A percentile compares a stretch with the other conserved stretches of the same genome.
These are phyloP conservation scores for Engystomops pustulosus DNA, from an alignment of 2,113 vertebrate genomes.

Conservation along the genomic window DNA sequence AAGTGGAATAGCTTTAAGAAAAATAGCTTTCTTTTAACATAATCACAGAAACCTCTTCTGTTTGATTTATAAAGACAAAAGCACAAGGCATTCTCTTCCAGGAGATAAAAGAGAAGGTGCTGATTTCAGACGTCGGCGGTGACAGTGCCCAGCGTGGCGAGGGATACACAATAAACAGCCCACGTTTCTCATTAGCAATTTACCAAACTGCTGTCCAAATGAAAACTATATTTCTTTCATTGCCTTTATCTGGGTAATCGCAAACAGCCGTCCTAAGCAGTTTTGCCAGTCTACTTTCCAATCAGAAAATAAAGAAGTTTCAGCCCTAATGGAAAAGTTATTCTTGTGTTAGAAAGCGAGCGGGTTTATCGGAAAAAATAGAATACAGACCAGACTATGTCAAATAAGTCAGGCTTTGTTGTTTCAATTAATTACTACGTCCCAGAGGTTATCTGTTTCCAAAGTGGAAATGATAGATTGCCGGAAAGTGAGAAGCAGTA, in stretches of 20 bases:
- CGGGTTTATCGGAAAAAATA: not conserved
- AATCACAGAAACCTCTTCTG: constrained; percentile 60
- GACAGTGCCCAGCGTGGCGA: constrained; percentile 19
- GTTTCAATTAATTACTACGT: not conserved
- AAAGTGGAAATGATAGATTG: not conserved
- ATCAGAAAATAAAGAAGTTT: constrained; percentile 34
- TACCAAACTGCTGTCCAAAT: constrained; percentile 38
- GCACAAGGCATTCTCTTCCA: constrained; percentile 25
- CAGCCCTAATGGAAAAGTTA: constrained; percentile 9
- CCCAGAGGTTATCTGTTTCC: not conserved
- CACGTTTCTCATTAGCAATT: constrained; percentile 52
- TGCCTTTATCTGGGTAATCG: constrained; percentile 49
- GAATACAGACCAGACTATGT: not conserved
- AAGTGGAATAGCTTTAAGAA: constrained; percentile 60
- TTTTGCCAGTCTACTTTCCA: not conserved
- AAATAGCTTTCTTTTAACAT: constrained; percentile 65
- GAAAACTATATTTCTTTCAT: constrained; percentile 42
- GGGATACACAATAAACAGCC: constrained; percentile 44
- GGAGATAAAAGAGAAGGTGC: constrained; percentile 46
- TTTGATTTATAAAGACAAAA: constrained; percentile 66
- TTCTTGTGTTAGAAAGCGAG: not conserved
- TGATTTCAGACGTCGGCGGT: constrained; percentile 38
- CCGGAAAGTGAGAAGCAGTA: too few relatives aligned
- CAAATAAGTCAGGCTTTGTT: not conserved
- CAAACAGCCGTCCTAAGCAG: constrained; percentile 23